phyloP scores from a whole-genome alignment of 2,113 vertebrate species.

The Corydoras maculifer region DNA sequence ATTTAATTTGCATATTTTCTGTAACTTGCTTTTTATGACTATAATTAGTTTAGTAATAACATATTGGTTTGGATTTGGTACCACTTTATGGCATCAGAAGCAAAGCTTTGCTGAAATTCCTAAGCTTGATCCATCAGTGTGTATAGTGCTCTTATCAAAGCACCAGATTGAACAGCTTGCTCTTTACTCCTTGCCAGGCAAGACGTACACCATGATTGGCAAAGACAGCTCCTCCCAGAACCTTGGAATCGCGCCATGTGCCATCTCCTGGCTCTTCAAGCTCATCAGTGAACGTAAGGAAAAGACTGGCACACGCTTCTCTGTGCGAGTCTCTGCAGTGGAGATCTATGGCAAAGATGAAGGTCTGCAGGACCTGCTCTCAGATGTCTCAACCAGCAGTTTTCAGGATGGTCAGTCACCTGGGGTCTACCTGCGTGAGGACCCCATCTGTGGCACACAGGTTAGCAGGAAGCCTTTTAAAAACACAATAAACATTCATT shows the following conservation, averaged over 20 bases:
- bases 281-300: constrained; percentile 88
- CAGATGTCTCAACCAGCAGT: constrained; percentile 81
- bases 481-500: neutral
- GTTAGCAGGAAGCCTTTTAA: constrained; percentile 52
- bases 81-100: constrained; percentile 4
- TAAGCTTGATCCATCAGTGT: constrained; percentile 14
- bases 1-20: neutral
- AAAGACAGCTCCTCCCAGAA: constrained; percentile 86
- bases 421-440: constrained; percentile 84
- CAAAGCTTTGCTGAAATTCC: constrained; percentile 19
- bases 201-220: constrained; percentile 96
- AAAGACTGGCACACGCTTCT: constrained; percentile 87
- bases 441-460: constrained; percentile 90
- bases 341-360: constrained; percentile 91
- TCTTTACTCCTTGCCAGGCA: constrained; percentile 66
- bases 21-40: neutral
- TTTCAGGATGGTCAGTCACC: constrained; percentile 87
- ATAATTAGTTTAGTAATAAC: no score
- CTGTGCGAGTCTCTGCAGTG: constrained; percentile 88
- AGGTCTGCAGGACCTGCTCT: constrained; percentile 86
- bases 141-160: neutral
- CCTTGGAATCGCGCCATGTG: constrained; percentile 89
- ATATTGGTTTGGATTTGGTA: neutral
- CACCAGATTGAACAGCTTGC: constrained; percentile 40
- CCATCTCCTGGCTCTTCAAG: constrained; percentile 98